phyloP scores from a whole-genome alignment of 1,140 invertebrate genomes.

The Drosophila bocki region DNA sequence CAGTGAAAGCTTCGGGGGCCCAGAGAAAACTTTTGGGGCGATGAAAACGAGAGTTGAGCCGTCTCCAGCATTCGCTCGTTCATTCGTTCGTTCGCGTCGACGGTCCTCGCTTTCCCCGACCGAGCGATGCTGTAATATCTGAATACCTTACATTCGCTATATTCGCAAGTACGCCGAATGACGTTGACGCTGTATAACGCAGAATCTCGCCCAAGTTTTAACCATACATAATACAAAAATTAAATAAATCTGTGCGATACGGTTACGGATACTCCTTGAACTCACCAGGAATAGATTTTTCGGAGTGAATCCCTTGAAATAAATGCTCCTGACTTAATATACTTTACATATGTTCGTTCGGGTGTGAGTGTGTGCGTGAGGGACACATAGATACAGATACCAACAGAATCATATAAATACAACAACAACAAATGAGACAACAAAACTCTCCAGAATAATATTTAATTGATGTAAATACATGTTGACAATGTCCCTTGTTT shows the following conservation, averaged over 20 bases:
- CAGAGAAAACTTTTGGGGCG: slow-evolving; percentile 12
- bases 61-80: slow-evolving; percentile 1
- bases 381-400: slow-evolving; percentile 9
- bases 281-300: background rate
- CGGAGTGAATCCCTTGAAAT: background rate
- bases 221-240: background rate
- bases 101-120: slow-evolving; percentile 1
- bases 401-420: background rate
- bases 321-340: slow-evolving; percentile 1
- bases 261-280: background rate
- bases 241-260: background rate
- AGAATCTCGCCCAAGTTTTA: background rate
- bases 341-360: slow-evolving; percentile 17
- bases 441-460: no score
- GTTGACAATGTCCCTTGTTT: slow-evolving; percentile 16
- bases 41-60: slow-evolving; percentile 12
- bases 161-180: slow-evolving; percentile 15
- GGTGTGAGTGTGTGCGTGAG: slow-evolving; percentile 1
- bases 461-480: slow-evolving; percentile 3
- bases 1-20: slow-evolving; percentile 4
- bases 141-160: slow-evolving; percentile 20
- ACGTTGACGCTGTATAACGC: slow-evolving; percentile 9
- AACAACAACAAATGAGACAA: background rate
- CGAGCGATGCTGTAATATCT: slow-evolving; percentile 23
- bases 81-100: slow-evolving; percentile 1